phyloP scores from a whole-genome alignment of 37 sponge, comb jelly and placozoan species.

The Haliclona indistincta region DNA sequence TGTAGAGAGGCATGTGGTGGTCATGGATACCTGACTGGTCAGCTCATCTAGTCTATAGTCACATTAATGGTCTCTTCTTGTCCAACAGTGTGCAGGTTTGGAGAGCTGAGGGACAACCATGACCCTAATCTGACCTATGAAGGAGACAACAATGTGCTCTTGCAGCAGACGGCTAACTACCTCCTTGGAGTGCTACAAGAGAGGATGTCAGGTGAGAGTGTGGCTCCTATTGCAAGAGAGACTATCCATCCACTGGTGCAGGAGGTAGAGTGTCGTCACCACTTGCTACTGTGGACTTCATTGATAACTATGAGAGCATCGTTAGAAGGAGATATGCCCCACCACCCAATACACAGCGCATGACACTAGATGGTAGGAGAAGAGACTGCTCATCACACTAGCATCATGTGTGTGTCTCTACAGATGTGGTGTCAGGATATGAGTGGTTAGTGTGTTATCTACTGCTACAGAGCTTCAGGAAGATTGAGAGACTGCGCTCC shows the following conservation, averaged over 20 bases:
- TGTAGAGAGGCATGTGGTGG: constrained; percentile 98
- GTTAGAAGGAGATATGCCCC: constrained; percentile 27
- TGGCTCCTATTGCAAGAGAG: too few relatives aligned
- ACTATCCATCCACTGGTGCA: constrained; percentile 4
- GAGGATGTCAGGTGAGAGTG: constrained; percentile 25
- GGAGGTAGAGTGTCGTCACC: constrained; percentile 49
- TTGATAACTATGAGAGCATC: constrained; percentile 38
- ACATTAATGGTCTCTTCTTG: neutral
- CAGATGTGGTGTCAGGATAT: constrained; percentile 67
- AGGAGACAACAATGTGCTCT: constrained; percentile 92
- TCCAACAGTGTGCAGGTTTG: constrained; percentile 80
- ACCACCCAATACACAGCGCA: neutral
- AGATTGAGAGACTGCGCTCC: constrained; percentile 28
- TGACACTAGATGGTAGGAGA: neutral
- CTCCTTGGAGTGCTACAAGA: constrained; percentile 54
- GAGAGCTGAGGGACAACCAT: constrained; percentile 73
- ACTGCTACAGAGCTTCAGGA: constrained; percentile 48
- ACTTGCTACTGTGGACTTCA: constrained; percentile 51
- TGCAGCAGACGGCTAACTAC: constrained; percentile 91
- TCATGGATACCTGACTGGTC: constrained; percentile 94
- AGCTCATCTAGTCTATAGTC: neutral
- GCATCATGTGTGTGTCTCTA: constrained; percentile 27
- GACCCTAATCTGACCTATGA: constrained; percentile 92
- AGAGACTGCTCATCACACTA: neutral
- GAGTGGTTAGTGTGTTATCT: constrained; percentile 87